Base-by-base conservation (phyloP, 2,797 vertebrate species). In the Tolypeutes matacus region DNA sequence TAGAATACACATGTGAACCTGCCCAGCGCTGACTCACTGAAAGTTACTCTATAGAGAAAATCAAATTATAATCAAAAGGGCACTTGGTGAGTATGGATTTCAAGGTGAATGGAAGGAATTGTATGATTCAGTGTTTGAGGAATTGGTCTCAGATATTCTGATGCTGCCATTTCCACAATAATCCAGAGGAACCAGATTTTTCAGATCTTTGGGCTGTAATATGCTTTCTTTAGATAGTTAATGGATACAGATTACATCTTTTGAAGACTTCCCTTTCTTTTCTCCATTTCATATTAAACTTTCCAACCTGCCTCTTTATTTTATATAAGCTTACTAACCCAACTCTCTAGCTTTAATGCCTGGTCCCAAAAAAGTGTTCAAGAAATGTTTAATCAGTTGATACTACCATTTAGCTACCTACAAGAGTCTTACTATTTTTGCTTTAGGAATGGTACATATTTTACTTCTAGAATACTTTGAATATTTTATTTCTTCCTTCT, bases 51-150 rank as follows among this genome's bases (percentile, higher is more conserved):
- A 21, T 13, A 72, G 65, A 25, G 27, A 86, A 82, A 78, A 87
- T 87, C 51, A 93, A 39, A 72, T 60, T 83, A 25, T 39, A 77
- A 46, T n/a, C 64, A 76, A 42, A 94, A 88, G 36, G n/a, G 18
- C 2, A 23, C 25, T 82, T 23, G 0, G 27, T 42, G 14, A 80
- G 60, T 29, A 21, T 31, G 4, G 25, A 15, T 1, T 60, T 62
- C 27, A 86, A 51, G 84, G 3, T 73, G 21, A 69, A 81, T 86
- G 53, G 69, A 51, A 65, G 70, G 58, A 42, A n/a, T 14, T 78
- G 7, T 20, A 27, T 67, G 72, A 73, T 72, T 67, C 12, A 17
- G 0, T 75, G 13, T 93, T 73, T 53, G 36, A 53, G 64, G 46
- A 69, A n/a, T 13, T 67, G 23, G 23, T 67, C 14, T 78, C 34